A percentile compares a stretch with the other conserved stretches of the same genome.
Evolutionary conservation across 2,797 vertebrate species (phyloP).

Genomic region (Propithecus perrieri): DNA sequence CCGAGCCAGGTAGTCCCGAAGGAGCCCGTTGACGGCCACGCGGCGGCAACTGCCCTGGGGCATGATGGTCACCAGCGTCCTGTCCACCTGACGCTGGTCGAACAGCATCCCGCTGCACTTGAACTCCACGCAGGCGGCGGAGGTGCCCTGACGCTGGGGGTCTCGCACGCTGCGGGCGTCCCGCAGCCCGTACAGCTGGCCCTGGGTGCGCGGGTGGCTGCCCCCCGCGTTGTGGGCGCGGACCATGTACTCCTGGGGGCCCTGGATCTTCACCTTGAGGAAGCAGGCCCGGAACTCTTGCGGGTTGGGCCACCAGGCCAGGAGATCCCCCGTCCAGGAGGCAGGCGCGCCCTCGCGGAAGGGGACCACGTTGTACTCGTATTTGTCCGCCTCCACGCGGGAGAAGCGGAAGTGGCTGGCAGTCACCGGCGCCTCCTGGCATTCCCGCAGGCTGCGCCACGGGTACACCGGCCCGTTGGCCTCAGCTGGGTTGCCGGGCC

Average conservation of each 20-base stretch:
- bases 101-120: slow-evolving; percentile 98
- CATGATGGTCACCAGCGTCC: slow-evolving; percentile 91
- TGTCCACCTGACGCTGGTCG: slow-evolving; percentile 92
- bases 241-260: slow-evolving; percentile 95
- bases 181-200: slow-evolving; percentile 94
- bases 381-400: slow-evolving; percentile 95
- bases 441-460: slow-evolving; percentile 91
- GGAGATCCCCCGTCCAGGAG: slow-evolving; percentile 95
- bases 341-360: slow-evolving; percentile 94
- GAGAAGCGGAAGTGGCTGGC: slow-evolving; percentile 97
- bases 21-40: slow-evolving; percentile 89
- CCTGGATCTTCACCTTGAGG: slow-evolving; percentile 95
- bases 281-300: slow-evolving; percentile 98
- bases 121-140: slow-evolving; percentile 95
- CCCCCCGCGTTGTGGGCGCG: slow-evolving; percentile 93
- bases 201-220: slow-evolving; percentile 90
- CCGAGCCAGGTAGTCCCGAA: slow-evolving; percentile 93
- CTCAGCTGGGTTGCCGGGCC: slow-evolving; percentile 91
- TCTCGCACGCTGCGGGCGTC: slow-evolving; percentile 95
- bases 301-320: slow-evolving; percentile 99
- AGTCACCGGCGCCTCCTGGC: slow-evolving; percentile 91
- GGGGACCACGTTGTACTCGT: slow-evolving; percentile 97
- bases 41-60: slow-evolving; percentile 95
- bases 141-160: slow-evolving; percentile 84
- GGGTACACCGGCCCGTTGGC: slow-evolving; percentile 95